Evolutionary conservation across 2,888 invertebrate genomes (phyloP), one percentile per base, ranked within the genome.

Genomic region (Eledona agricola): DNA sequence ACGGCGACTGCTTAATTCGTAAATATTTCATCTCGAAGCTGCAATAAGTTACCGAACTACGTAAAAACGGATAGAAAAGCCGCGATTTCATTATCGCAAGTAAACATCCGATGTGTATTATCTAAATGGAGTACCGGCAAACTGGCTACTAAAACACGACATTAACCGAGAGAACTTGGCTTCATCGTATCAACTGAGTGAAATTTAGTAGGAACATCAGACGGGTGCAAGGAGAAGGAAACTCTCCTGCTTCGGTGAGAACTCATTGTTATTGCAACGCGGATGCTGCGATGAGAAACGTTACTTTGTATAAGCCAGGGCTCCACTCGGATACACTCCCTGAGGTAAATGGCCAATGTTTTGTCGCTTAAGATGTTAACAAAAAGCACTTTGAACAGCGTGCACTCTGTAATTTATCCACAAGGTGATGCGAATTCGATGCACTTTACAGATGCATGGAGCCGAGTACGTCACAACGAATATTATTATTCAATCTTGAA

Each of bases 201-300:
- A 29, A 42, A 42, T 42, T 42, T 12, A 28, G 12, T 29, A 28
- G 29, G 11, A 42, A 40, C 15, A 40, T 40, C 11, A n/a, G n/a
- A n/a, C n/a, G n/a, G 37, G 6, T 23, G 19, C 10, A 19, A 25
- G 23, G 25, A 15, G 23, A 40, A 10, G n/a, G 16, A 5, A 6
- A 28, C 4, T 6, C 23, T 11, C 11, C 11, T 12, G 7, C 23
- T 15, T 11, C 11, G 42, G 42, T 42, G 42, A 42, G 42, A 42
- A 42, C 42, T n/a, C 38, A 38, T 38, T 38, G 38, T 38, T 37
- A 12, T 15, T 29, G 15, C 12, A 29, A 11, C 7, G 15, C 7
- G 29, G 15, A 29, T 12, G 29, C 13, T 17, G 11, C 12, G 11
- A 32, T 32, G 32, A 32, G 32, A 32, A 32, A 32, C 13, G 13